Conservation (phyloP, 2,888 invertebrate genomes). For the Cylindroiulus punctatus region DNA sequence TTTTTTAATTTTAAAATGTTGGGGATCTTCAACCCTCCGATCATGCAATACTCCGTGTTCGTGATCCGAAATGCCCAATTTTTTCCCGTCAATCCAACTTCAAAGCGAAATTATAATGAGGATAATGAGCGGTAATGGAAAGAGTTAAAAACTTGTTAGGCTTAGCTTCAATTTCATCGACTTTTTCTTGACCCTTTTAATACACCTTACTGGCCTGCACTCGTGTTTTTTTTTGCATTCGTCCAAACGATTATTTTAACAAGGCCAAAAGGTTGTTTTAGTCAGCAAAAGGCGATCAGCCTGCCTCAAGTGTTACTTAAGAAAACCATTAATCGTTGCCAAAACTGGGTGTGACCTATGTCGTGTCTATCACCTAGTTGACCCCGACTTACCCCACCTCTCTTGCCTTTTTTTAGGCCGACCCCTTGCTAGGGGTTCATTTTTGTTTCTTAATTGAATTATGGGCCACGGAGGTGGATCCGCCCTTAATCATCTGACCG, state of each 20-base stretch:
- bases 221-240: not conserved
- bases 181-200: conserved; percentile 24
- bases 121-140: conserved; percentile 34
- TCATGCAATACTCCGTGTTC: not conserved
- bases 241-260: conserved; percentile 28
- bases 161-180: conserved; percentile 39
- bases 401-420: conserved; percentile 6
- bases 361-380: conserved; percentile 47
- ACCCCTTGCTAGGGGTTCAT: conserved; percentile 5
- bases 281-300: conserved; percentile 38
- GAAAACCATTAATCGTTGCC: conserved; percentile 47
- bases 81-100: conserved; percentile 33
- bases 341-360: conserved; percentile 41
- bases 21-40: not conserved
- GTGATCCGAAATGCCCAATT: not conserved
- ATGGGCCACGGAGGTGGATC: conserved; percentile 39
- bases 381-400: conserved; percentile 39
- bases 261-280: conserved; percentile 45
- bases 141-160: conserved; percentile 44
- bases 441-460: conserved; percentile 38
- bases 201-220: conserved; percentile 28
- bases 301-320: conserved; percentile 45
- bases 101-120: not conserved
- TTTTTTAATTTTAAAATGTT: not conserved
- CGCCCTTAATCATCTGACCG: conserved; percentile 27